phyloP scores from a whole-genome alignment of 2,113 vertebrate genomes.

The cattle (Bos taurus) region DNA sequence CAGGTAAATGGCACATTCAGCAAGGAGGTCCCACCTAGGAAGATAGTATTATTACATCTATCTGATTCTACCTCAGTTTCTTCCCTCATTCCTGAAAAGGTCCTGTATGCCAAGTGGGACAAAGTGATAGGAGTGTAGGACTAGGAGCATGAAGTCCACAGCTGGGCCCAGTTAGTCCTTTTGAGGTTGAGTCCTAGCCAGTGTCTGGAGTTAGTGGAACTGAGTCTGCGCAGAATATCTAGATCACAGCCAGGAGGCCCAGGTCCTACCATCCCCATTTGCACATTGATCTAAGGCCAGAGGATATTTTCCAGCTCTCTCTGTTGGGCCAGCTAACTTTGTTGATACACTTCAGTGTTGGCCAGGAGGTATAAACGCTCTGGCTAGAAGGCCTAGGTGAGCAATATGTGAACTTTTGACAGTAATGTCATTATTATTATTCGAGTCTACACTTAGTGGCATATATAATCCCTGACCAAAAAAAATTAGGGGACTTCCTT shows the following conservation, averaged over 20 bases:
- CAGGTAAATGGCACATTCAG: too few relatives aligned
- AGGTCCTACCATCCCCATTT: neutral
- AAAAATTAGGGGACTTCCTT: neutral
- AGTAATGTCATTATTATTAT: neutral
- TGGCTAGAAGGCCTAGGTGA: neutral
- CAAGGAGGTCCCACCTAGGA: accelerated
- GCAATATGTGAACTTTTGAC: neutral
- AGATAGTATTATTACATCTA: neutral
- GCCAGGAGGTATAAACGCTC: neutral
- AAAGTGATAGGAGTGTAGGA: neutral
- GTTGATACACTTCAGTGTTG: neutral
- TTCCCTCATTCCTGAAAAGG: neutral
- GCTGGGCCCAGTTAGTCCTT: neutral
- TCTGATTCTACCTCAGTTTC: neutral
- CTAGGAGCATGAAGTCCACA: neutral
- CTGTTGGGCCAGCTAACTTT: neutral
- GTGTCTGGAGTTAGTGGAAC: neutral
- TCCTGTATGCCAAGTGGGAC: neutral
- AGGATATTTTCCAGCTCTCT: neutral
- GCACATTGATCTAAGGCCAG: neutral
- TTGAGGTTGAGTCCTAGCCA: neutral
- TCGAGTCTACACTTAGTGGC: neutral
- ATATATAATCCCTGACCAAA: neutral
- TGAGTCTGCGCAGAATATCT: neutral
- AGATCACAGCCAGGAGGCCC: neutral